phyloP scores from a whole-genome alignment of 2,797 vertebrate genomes.

The Cuniculus paca region DNA sequence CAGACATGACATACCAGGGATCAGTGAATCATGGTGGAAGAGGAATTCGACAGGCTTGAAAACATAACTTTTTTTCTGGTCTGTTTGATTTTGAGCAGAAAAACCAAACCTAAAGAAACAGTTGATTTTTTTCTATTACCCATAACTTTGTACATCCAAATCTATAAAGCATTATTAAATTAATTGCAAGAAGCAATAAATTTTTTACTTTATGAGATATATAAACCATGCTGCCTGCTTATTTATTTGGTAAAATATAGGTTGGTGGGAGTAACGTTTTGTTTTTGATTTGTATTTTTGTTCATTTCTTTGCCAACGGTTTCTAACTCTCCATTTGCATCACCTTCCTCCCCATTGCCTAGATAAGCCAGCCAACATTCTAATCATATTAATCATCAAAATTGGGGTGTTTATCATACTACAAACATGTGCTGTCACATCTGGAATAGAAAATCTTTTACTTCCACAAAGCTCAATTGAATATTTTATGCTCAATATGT shows the following conservation, averaged over 20 bases:
- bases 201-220: constrained; percentile 30
- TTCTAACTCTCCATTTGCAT: constrained; percentile 47
- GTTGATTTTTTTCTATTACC: constrained; percentile 50
- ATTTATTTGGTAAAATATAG: background rate
- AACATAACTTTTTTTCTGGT: constrained; percentile 68
- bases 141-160: background rate
- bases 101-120: constrained; percentile 6
- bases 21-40: constrained; percentile 76
- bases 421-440: background rate
- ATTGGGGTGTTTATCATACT: background rate
- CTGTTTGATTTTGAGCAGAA: constrained; percentile 74
- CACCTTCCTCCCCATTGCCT: background rate
- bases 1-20: constrained; percentile 79
- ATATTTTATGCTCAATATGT: background rate
- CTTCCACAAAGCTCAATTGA: background rate
- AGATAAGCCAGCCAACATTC: background rate
- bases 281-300: constrained; percentile 62
- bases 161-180: constrained; percentile 16
- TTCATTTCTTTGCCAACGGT: constrained; percentile 54
- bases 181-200: constrained; percentile 5
- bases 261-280: constrained; percentile 14
- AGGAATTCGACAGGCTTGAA: constrained; percentile 79
- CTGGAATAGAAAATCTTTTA: background rate
- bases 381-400: background rate
- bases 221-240: constrained; percentile 28